Evolutionary conservation across 2,888 invertebrate genomes (phyloP).

Genomic region (Odontocerum albicorne): DNA sequence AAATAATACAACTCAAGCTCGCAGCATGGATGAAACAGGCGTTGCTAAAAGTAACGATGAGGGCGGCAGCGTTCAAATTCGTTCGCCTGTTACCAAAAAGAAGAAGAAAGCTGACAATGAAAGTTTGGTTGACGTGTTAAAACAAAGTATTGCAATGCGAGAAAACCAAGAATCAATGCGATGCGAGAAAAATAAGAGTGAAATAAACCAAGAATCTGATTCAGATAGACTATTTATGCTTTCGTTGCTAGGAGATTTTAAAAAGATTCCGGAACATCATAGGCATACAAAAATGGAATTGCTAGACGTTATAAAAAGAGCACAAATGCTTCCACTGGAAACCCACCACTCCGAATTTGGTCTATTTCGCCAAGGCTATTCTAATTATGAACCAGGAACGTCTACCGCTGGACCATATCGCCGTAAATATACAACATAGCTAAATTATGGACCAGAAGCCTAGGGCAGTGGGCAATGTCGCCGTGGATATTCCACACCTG

Average conservation of each 20-base stretch:
- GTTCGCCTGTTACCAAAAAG: background rate
- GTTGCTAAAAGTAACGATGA: background rate
- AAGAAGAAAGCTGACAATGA: background rate
- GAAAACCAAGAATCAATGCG: too few species aligned
- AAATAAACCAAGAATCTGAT: conserved; percentile 4
- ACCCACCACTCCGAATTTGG: background rate
- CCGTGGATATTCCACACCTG: too few species aligned
- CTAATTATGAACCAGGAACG: too few species aligned
- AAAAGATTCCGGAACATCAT: too few species aligned
- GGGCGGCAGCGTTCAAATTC: background rate
- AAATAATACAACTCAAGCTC: too few species aligned
- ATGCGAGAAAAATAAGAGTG: too few species aligned
- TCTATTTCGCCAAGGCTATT: background rate
- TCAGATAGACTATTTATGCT: conserved; percentile 4
- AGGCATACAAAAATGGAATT: conserved; percentile 9
- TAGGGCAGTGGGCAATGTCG: too few species aligned
- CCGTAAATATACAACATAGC: too few species aligned
- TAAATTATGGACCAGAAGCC: too few species aligned
- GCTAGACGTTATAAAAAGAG: conserved; percentile 5
- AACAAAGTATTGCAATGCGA: background rate
- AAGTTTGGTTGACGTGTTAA: background rate
- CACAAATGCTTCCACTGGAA: background rate
- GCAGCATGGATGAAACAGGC: background rate
- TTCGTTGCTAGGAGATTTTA: background rate
- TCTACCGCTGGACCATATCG: too few species aligned